Evolutionary conservation across 2,113 vertebrate genomes (phyloP), one percentile per base, ranked within the genome.

Genomic region (Eurypyga helias): DNA sequence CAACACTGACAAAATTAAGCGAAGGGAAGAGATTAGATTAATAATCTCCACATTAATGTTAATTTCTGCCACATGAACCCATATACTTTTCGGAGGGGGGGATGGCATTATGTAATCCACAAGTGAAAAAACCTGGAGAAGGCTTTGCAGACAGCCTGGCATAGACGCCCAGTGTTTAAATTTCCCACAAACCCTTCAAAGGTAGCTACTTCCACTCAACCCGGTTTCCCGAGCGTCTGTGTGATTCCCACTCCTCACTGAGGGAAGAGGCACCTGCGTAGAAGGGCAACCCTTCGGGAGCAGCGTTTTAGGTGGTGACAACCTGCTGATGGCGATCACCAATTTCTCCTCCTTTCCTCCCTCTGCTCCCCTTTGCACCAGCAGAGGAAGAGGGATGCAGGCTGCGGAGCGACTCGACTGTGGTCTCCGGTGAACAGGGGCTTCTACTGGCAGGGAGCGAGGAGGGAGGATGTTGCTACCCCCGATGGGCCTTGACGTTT

Each of bases 311-410:
- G 31, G 28, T 36, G 31, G 9, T 19, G 26, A 58, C 16, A n/a
- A 45, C 31, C 55, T 52, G 8, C 33, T 66, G 41, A 48, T 1
- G 0, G 7, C 2, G 2, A 33, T 16, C 61, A 70, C 7, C 25
- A 13, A 9, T 62, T 85, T 81, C 17, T 89, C 8, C 3, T 46
- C 24, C 41, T 65, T 36, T n/a, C 23, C 38, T 6, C 9, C 17
- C 26, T 49, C 11, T 64, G 20, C 21, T 5, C 12, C 19, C 1
- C 15, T 25, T 70, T 0, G 0, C 17, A 11, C 10, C 41, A 20
- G 34, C 38, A 46, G 83, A 66, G 23, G 26, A 60, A 3, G 4
- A 52, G 54, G 9, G 29, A 31, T 8, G 51, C 45, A 36, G 49
- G 25, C 15, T 83, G n/a, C 24, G 45, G 65, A 36, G 62, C 4